Percentiles rank a stretch among this genome's conserved stretches.
Conservation (phyloP, 2,888 invertebrate genomes). For the Azorinus chamasolen region DNA sequence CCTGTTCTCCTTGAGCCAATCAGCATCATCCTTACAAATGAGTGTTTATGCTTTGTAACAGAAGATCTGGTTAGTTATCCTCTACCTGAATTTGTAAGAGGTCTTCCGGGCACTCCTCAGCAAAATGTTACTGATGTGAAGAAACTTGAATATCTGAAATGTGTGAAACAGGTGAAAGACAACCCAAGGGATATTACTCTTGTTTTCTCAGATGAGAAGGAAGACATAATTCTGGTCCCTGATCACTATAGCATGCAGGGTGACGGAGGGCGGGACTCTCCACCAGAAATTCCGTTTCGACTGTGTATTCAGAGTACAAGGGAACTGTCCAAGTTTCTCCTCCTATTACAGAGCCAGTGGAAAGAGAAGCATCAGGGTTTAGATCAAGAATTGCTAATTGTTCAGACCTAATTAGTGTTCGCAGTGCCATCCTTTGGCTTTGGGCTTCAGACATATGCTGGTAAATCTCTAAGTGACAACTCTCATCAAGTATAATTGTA, state of each 20-base stretch:
- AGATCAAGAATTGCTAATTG: constrained; percentile 8
- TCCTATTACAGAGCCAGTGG: constrained; percentile 81
- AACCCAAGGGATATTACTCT: constrained; percentile 76
- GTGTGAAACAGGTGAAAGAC: constrained; percentile 69
- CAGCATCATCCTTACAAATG: constrained; percentile 81
- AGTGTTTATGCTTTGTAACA: constrained; percentile 78
- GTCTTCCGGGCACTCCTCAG: constrained; percentile 80
- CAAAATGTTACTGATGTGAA: constrained; percentile 78
- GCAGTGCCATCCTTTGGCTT: too few relatives aligned
- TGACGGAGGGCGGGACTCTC: constrained; percentile 63
- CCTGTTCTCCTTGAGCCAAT: constrained; percentile 68
- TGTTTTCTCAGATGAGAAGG: constrained; percentile 82
- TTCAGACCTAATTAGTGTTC: background rate
- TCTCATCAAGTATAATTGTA: too few relatives aligned
- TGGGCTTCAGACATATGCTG: too few relatives aligned
- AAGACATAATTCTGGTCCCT: constrained; percentile 82
- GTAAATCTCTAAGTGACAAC: too few relatives aligned
- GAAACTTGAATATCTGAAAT: constrained; percentile 79
- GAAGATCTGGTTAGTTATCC: constrained; percentile 85
- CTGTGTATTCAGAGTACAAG: constrained; percentile 77
- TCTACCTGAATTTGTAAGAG: constrained; percentile 84
- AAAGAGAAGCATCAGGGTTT: constrained; percentile 67
- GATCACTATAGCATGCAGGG: constrained; percentile 80
- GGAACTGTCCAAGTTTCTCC: constrained; percentile 80
- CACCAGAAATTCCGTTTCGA: constrained; percentile 76